phyloP scores from a whole-genome alignment of 2,797 vertebrate species.

The Erpetoichthys calabaricus region DNA sequence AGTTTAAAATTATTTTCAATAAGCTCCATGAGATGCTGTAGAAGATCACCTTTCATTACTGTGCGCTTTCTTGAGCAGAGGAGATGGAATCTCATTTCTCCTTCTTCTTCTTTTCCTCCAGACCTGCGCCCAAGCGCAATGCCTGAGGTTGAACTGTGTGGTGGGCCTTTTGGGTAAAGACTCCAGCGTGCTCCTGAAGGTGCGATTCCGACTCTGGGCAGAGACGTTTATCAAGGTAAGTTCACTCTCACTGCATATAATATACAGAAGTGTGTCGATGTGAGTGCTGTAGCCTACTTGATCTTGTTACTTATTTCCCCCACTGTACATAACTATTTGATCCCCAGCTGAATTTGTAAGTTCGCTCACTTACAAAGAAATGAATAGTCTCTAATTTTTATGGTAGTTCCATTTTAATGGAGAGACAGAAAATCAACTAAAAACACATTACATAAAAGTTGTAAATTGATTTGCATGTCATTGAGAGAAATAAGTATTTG shows the following conservation, averaged over 20 bases:
- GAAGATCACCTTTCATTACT: no score
- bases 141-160: conserved; percentile 65
- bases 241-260: neutral
- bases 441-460: no score
- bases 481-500: no score
- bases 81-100: neutral
- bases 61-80: no score
- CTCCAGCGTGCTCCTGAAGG: conserved; percentile 58
- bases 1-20: no score
- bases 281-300: neutral
- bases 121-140: conserved; percentile 68
- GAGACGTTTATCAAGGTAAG: conserved; percentile 69
- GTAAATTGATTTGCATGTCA: no score
- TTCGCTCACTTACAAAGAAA: no score
- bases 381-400: no score
- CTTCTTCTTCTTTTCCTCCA: conserved; percentile 19
- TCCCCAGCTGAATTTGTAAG: no score
- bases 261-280: neutral
- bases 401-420: no score
- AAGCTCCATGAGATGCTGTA: no score
- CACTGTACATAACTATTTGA: neutral
- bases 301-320: neutral
- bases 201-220: conserved; percentile 67
- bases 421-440: no score
- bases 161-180: conserved; percentile 63